A percentile compares a stretch with the other conserved stretches of the same genome.
These are phyloP conservation scores for Nephrotoma guestfalica DNA, from an alignment of 2,888 invertebrate species.

Conservation along the genomic window DNA sequence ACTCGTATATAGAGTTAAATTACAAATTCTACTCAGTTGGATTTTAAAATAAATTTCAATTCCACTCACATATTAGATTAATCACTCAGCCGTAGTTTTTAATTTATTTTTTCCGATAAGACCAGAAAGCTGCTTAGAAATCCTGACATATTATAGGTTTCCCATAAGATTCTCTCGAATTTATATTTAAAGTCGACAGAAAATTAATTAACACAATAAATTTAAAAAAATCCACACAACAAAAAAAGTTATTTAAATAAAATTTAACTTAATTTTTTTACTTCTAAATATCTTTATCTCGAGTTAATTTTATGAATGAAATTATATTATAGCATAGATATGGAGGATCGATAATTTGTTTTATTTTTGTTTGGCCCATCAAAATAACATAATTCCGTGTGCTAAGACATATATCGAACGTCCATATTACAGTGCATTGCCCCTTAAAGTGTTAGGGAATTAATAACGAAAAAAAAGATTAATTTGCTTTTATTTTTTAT, in stretches of 20 bases:
- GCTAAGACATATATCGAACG: neutral
- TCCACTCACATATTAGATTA: too few relatives aligned
- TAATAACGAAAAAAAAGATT: neutral
- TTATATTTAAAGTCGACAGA: neutral
- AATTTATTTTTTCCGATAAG: too few relatives aligned
- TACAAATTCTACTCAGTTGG: too few relatives aligned
- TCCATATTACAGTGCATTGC: neutral
- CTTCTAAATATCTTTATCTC: neutral
- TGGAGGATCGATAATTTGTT: neutral
- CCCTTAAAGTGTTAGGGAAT: neutral
- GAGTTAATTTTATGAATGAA: neutral
- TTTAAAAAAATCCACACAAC: neutral
- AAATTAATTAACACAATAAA: neutral
- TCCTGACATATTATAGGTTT: neutral
- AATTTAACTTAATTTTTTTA: neutral
- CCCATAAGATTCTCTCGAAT: neutral
- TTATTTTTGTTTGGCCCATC: neutral
- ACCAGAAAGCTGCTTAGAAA: too few relatives aligned
- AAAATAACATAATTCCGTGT: neutral
- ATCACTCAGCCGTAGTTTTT: too few relatives aligned
- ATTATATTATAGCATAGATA: neutral
- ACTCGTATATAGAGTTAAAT: too few relatives aligned
- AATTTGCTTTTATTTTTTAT: neutral
- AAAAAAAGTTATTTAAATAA: neutral
- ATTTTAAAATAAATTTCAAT: too few relatives aligned